phyloP scores from a whole-genome alignment of 2,888 invertebrate genomes.

The Drosophila parthenogenetica region DNA sequence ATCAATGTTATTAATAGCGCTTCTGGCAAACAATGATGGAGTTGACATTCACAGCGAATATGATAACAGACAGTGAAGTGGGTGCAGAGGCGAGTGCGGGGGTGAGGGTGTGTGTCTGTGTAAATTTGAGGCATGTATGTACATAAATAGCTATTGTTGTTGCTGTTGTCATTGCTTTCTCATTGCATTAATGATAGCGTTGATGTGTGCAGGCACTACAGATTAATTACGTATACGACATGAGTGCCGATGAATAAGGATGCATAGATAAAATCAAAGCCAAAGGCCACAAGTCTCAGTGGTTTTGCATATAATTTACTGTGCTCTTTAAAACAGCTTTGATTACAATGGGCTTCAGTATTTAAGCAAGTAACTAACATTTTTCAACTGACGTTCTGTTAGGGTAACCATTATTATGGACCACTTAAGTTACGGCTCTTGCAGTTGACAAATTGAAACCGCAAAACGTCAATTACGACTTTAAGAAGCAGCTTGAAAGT shows the following conservation, averaged over 20 bases:
- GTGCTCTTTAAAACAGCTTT: too few species aligned
- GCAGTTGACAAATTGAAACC: conserved; percentile 48
- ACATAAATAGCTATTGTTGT: conserved; percentile 45
- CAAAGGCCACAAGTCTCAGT: too few species aligned
- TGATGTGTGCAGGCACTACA: conserved; percentile 46
- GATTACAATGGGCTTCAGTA: too few species aligned
- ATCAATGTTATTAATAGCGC: conserved; percentile 79
- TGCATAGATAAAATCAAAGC: conserved; percentile 8
- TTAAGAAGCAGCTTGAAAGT: conserved; percentile 54
- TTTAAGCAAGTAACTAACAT: too few species aligned
- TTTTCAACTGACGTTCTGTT: too few species aligned
- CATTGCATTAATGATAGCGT: conserved; percentile 58
- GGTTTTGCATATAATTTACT: too few species aligned
- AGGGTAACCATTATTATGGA: conserved; percentile 19
- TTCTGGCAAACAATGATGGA: conserved; percentile 72
- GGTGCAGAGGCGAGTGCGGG: conserved; percentile 8
- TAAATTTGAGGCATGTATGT: conserved; percentile 27
- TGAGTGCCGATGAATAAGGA: background rate
- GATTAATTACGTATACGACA: conserved; percentile 57
- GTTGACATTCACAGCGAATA: conserved; percentile 38
- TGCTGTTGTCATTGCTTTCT: conserved; percentile 38
- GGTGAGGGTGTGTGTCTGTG: conserved; percentile 48
- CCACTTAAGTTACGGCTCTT: background rate
- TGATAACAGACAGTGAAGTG: conserved; percentile 6
- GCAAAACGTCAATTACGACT: conserved; percentile 45